Evolutionary conservation across 1,140 invertebrate genomes (phyloP).

Genomic region (Ooceraea biroi): DNA sequence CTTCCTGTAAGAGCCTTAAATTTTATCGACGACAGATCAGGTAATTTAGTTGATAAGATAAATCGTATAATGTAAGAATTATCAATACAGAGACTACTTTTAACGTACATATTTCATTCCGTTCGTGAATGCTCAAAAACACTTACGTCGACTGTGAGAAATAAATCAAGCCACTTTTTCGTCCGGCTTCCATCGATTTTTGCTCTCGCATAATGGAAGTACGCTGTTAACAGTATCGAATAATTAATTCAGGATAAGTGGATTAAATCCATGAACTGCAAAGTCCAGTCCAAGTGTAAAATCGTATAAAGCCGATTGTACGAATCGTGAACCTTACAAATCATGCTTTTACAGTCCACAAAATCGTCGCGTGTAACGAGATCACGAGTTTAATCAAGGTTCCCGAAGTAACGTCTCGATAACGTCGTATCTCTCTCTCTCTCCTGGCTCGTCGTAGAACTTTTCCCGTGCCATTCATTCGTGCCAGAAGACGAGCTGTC

Average conservation of each 20-base stretch:
- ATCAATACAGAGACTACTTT: not conserved
- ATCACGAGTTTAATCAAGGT: too few species aligned
- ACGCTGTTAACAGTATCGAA: not conserved
- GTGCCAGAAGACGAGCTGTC: not conserved
- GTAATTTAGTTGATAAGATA: constrained; percentile 12
- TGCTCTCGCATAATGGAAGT: not conserved
- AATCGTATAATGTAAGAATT: not conserved
- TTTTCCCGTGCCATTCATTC: not conserved
- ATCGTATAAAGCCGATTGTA: too few species aligned
- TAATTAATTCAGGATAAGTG: not conserved
- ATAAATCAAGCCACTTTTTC: not conserved
- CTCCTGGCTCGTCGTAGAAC: too few species aligned
- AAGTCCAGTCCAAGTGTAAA: too few species aligned
- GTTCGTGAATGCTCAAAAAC: not conserved
- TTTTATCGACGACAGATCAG: not conserved
- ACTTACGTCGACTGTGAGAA: not conserved
- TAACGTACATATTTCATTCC: not conserved
- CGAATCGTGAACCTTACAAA: too few species aligned
- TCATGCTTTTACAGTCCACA: too few species aligned
- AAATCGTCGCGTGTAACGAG: too few species aligned
- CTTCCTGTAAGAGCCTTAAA: not conserved
- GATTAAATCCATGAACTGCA: not conserved
- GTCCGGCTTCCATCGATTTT: not conserved
- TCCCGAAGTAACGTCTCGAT: not conserved
- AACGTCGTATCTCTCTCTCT: not conserved